Evolutionary conservation across 2,888 invertebrate species (phyloP).

Genomic region (Halocaridina rubra): DNA sequence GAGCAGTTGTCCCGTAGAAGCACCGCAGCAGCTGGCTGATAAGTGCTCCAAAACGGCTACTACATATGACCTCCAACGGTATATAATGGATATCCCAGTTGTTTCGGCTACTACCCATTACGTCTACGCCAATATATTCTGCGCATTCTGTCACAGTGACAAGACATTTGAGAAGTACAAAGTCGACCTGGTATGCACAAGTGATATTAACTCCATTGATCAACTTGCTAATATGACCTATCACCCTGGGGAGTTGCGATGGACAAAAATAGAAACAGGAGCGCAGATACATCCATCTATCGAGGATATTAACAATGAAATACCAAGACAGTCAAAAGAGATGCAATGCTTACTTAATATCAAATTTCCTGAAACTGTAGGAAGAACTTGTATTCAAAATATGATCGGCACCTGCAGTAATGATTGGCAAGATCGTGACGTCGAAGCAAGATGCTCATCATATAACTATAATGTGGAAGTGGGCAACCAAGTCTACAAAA

Average conservation of each 20-base stretch:
- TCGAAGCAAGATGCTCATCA: background rate
- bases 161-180: background rate
- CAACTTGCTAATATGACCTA: slow-evolving; percentile 32
- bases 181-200: slow-evolving; percentile 18
- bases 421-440: background rate
- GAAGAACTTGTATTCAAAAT: slow-evolving; percentile 1
- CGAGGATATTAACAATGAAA: background rate
- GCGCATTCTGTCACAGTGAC: slow-evolving; percentile 63
- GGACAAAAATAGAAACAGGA: background rate
- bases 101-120: slow-evolving; percentile 21
- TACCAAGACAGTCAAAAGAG: no score
- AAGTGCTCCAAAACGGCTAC: background rate
- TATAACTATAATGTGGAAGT: slow-evolving; percentile 25
- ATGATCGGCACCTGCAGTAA: background rate
- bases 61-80: background rate
- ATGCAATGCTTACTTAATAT: slow-evolving; percentile 11
- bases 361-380: background rate
- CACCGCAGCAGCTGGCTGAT: background rate
- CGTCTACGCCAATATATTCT: slow-evolving; percentile 63
- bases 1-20: slow-evolving; percentile 29
- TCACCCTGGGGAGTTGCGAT: slow-evolving; percentile 35
- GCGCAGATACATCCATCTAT: background rate
- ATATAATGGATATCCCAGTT: slow-evolving; percentile 63
- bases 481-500: background rate
- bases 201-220: background rate